Conservation (phyloP, 2,888 invertebrate species). For the Thumatha senex region DNA sequence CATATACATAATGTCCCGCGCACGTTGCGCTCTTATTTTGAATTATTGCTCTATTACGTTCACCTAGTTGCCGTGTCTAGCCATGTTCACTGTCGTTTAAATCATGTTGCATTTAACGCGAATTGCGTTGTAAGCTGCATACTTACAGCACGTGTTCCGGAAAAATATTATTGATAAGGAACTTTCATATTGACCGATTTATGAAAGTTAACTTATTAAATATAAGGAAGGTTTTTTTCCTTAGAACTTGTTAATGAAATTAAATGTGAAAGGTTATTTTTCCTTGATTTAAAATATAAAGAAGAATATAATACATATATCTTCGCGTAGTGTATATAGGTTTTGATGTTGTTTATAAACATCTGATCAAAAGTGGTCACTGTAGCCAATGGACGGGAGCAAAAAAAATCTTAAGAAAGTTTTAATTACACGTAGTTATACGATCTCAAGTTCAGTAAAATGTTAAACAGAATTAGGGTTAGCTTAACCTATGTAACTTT, state of each 20-base stretch:
- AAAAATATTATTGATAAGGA: conserved; percentile 2
- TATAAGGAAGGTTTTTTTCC: too few relatives aligned
- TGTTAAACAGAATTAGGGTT: background rate
- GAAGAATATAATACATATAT: too few relatives aligned
- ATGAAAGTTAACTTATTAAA: background rate
- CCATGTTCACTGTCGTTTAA: conserved; percentile 17
- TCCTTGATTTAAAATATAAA: too few relatives aligned
- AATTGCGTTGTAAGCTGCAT: conserved; percentile 7
- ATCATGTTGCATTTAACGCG: conserved; percentile 20
- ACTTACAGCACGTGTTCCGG: conserved; percentile 8
- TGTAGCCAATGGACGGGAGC: too few relatives aligned
- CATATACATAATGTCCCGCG: conserved; percentile 28
- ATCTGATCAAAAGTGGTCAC: too few relatives aligned
- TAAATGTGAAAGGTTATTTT: too few relatives aligned
- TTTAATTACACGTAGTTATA: background rate
- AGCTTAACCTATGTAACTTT: background rate
- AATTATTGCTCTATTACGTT: conserved; percentile 32
- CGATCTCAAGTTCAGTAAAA: background rate
- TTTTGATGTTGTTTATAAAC: too few relatives aligned
- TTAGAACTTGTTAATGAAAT: too few relatives aligned
- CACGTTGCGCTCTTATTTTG: conserved; percentile 25
- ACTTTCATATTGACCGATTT: background rate
- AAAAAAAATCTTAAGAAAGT: too few relatives aligned
- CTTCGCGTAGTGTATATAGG: too few relatives aligned
- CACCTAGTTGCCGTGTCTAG: conserved; percentile 17